Conservation (phyloP, 2,113 vertebrate species). For the Petromus typicus region DNA sequence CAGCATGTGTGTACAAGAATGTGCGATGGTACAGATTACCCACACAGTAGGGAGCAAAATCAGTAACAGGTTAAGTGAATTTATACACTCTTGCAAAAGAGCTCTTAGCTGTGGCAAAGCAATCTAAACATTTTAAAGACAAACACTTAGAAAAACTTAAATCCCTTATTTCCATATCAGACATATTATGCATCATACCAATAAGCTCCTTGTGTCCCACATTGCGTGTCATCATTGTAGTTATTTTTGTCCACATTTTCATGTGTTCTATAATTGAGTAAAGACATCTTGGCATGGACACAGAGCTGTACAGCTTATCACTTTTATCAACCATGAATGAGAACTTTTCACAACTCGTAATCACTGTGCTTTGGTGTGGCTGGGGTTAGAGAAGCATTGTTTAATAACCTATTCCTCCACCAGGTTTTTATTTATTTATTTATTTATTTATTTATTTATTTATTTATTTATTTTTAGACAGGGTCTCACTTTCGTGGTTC, state of each 20-base stretch:
- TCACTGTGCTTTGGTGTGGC: not conserved
- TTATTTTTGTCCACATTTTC: not conserved
- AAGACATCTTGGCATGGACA: not conserved
- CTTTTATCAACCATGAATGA: not conserved
- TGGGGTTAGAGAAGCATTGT: not conserved
- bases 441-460: too few species aligned
- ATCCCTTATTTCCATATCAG: not conserved
- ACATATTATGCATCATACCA: not conserved
- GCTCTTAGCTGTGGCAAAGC: not conserved
- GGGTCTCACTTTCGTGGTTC: too few species aligned
- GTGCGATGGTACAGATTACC: not conserved
- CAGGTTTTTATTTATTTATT: too few species aligned
- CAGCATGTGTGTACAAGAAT: not conserved
- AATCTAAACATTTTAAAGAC: not conserved
- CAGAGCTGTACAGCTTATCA: not conserved
- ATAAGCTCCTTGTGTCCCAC: not conserved
- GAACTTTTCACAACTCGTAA: constrained; percentile 25
- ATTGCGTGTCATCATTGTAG: not conserved
- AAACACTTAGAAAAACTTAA: not conserved
- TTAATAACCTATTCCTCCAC: not conserved
- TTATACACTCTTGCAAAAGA: not conserved
- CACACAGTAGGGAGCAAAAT: not conserved
- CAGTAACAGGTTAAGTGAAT: not conserved
- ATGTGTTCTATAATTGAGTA: not conserved
- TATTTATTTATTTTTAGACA: too few species aligned